Conservation (phyloP, 37 sponge, comb jelly and placozoan genomes). For the Geodia barretti region DNA sequence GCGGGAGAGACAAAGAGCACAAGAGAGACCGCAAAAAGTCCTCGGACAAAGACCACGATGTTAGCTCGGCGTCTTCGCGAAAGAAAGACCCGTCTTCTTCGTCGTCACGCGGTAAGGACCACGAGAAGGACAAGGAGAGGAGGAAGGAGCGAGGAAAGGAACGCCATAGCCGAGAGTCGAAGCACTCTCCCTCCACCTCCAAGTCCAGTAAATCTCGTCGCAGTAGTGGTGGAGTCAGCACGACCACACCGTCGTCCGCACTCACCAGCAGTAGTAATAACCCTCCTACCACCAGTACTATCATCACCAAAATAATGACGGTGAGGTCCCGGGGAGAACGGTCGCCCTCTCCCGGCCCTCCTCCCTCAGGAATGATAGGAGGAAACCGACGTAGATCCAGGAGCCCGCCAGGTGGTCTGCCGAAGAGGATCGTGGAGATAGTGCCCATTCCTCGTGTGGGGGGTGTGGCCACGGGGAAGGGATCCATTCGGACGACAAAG, state of each 20-base stretch:
- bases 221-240: too few relatives aligned
- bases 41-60: not conserved
- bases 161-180: not conserved
- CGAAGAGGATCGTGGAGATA: not conserved
- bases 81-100: not conserved
- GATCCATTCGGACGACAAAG: not conserved
- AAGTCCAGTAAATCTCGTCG: not conserved
- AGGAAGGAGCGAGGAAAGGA: constrained; percentile 1
- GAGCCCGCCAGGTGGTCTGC: not conserved
- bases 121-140: constrained; percentile 4
- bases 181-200: not conserved
- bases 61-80: not conserved
- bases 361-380: not conserved
- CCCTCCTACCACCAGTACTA: not conserved
- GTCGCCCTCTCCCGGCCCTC: not conserved
- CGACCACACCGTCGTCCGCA: too few relatives aligned
- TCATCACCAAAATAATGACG: too few relatives aligned
- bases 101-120: not conserved
- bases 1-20: not conserved
- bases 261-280: not conserved
- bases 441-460: not conserved
- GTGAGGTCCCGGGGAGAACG: not conserved
- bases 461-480: not conserved
- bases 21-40: not conserved
- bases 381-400: not conserved